Base-by-base conservation (phyloP, 2,797 vertebrate species). In the Gorsachius magnificus region DNA sequence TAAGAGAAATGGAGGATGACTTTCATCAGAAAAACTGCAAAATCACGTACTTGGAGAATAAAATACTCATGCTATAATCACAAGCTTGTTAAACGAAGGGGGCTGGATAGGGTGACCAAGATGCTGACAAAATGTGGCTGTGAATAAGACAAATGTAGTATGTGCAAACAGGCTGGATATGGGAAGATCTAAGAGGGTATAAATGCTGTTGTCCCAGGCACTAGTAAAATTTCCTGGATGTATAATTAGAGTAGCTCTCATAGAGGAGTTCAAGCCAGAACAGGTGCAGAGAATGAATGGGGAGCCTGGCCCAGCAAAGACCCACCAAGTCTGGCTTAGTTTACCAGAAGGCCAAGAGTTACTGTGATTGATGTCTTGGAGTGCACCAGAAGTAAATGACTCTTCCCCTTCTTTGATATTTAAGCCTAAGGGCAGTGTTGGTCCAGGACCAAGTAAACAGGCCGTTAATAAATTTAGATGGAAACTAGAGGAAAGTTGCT, bases 261-360 rank as follows among this genome's bases (percentile, higher is more conserved):
- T 3, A 20, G 71, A 68, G 64, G 57, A 91, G 48, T 28, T 90
- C 9, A 51, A 13, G 71, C n/a, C 64, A 63, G 71, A 77, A 33
- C 87, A 95, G 95, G 93, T 93, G 92, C 76, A 70, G 83, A 38
- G 83, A 29, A 48, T 95, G 96, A 96, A 96, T 95, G 95, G 80
- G 43, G 63, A 95, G 80, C 72, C 56, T 94, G 88, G n/a, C 78
- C 66, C 2, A 0, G 79, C 35, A 57, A 21, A 48, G 29, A 81
- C 50, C 24, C 31, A 35, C 60, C 2, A 6, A n/a, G 57, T 31
- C 69, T 86, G 91, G 57, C 63, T 31, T 6, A 43, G 35, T 45
- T 88, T 48, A 46, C 63, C 94, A 84, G 61, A 41, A 81, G 43
- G 83, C 70, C 89, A 76, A 6, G 76, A 84, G 89, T 29, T 57